Evolutionary conservation across 2,888 invertebrate species (phyloP).

Genomic region (Morpho achilles): DNA sequence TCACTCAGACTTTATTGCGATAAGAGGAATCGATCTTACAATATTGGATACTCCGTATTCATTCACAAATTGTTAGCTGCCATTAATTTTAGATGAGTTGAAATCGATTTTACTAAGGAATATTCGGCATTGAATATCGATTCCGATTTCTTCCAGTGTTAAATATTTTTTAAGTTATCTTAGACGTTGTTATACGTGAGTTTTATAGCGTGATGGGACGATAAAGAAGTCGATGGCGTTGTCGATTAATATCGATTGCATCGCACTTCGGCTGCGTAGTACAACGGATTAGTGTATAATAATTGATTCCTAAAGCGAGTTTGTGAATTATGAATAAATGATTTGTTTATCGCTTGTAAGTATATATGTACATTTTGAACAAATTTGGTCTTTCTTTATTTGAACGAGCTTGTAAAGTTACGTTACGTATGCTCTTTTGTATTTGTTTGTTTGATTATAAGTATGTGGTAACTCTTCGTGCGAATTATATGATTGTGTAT

Average conservation of each 20-base stretch:
- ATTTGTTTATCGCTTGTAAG: conserved; percentile 66
- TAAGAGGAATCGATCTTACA: conserved; percentile 22
- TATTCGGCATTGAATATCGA: conserved; percentile 29
- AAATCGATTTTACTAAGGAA: conserved; percentile 30
- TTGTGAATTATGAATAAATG: conserved; percentile 44
- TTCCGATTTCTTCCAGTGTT: conserved; percentile 52
- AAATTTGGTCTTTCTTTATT: conserved; percentile 54
- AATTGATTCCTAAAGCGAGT: conserved; percentile 35
- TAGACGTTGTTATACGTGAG: conserved; percentile 20
- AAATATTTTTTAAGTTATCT: conserved; percentile 26
- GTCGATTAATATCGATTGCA: conserved; percentile 5
- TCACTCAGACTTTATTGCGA: conserved; percentile 25
- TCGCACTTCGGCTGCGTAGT: conserved; percentile 36
- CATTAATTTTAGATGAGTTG: conserved; percentile 29
- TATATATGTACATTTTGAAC: conserved; percentile 73
- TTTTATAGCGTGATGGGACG: not conserved
- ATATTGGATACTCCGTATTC: conserved; percentile 23
- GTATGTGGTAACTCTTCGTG: conserved; percentile 41
- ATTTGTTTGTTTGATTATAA: conserved; percentile 36
- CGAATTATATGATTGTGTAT: conserved; percentile 61
- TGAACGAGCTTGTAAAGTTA: conserved; percentile 60
- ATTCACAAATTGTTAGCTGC: conserved; percentile 34
- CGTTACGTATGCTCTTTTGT: conserved; percentile 56
- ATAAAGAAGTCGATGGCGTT: not conserved
- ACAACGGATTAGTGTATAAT: conserved; percentile 33